A percentile compares a stretch with the other conserved stretches of the same genome.
Evolutionary conservation across 37 sponge, comb jelly and placozoan genomes (phyloP).

Genomic region (Oopsacas minuta): DNA sequence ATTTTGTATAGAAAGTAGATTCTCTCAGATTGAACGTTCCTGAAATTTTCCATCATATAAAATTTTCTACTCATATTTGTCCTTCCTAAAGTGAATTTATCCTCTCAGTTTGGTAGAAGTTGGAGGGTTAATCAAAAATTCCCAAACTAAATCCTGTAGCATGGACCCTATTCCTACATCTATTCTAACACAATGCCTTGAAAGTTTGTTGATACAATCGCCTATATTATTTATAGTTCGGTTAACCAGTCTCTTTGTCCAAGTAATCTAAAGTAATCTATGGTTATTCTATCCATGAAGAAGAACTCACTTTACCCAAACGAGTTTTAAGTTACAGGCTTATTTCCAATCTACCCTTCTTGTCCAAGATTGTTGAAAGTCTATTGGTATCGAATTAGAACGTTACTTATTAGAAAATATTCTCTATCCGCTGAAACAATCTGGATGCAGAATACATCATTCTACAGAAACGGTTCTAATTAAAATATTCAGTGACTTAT

Average conservation of each 20-base stretch:
- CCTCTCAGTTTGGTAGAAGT: too few relatives aligned
- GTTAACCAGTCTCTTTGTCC: neutral
- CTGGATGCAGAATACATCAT: neutral
- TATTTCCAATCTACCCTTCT: neutral
- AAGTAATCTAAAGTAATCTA: neutral
- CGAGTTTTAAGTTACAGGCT: neutral
- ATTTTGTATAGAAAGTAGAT: neutral
- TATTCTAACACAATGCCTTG: neutral
- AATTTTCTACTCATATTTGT: neutral
- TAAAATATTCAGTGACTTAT: neutral
- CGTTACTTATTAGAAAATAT: neutral
- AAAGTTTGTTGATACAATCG: neutral
- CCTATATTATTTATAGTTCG: neutral
- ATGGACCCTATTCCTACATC: neutral
- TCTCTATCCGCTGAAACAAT: neutral
- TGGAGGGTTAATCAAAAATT: too few relatives aligned
- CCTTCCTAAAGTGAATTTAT: neutral
- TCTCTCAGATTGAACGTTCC: neutral
- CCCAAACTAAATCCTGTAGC: neutral
- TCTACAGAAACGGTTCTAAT: neutral
- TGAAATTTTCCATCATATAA: neutral
- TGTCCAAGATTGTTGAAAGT: slow-evolving; percentile 8
- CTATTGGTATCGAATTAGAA: neutral
- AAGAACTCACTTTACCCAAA: neutral
- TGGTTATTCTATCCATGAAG: neutral